Evolutionary conservation across 2,888 invertebrate genomes (phyloP).

Genomic region (Drosophila setosimentum): DNA sequence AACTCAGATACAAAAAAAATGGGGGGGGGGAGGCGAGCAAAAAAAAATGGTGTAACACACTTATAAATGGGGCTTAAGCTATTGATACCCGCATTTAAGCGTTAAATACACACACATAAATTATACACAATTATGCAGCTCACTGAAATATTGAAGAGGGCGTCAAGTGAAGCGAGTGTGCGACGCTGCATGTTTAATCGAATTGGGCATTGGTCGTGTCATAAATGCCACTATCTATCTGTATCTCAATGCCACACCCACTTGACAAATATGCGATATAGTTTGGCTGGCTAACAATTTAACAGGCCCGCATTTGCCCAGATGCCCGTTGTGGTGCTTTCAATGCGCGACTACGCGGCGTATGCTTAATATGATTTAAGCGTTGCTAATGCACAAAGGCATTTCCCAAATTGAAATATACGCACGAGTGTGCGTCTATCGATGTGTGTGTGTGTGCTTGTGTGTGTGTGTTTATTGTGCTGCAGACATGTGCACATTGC

Average conservation of each 20-base stretch:
- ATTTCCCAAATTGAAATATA: constrained; percentile 70
- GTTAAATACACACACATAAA: constrained; percentile 15
- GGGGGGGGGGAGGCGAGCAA: too few species aligned
- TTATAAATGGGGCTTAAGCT: constrained; percentile 2
- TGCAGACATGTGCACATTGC: constrained; percentile 38
- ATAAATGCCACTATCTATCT: constrained; percentile 37
- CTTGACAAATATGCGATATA: constrained; percentile 27
- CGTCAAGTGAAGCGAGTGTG: not conserved
- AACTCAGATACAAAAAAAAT: not conserved
- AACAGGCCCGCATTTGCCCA: constrained; percentile 37
- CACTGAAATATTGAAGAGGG: not conserved
- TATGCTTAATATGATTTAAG: constrained; percentile 77
- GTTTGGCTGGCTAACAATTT: constrained; percentile 62
- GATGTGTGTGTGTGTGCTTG: constrained; percentile 4
- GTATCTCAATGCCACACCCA: not conserved
- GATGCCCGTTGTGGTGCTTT: constrained; percentile 36
- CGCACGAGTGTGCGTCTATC: constrained; percentile 12
- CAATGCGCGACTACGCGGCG: constrained; percentile 59
- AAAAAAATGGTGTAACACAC: not conserved
- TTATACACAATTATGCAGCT: constrained; percentile 32
- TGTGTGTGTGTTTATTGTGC: constrained; percentile 1
- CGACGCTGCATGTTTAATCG: constrained; percentile 26
- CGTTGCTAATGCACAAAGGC: constrained; percentile 76
- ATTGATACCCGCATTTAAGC: not conserved
- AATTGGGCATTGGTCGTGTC: constrained; percentile 47